Base-by-base conservation (phyloP, 2,797 vertebrate species). In the Podargus strigoides region DNA sequence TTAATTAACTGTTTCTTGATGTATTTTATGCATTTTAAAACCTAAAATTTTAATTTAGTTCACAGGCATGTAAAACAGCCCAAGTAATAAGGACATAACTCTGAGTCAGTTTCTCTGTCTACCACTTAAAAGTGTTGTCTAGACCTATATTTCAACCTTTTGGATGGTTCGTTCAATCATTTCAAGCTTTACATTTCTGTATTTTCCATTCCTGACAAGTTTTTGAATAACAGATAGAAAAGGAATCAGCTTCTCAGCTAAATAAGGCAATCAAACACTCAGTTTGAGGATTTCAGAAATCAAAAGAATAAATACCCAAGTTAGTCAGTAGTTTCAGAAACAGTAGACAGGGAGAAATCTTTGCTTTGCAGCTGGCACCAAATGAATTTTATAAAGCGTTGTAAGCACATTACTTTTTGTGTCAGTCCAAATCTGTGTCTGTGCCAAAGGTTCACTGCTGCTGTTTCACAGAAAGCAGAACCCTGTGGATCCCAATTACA, bases 401-500 rank as follows among this genome's bases (percentile, higher is more conserved):
- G 50, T 78, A 91, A 92, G 76, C 73, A 88, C 66, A 72, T 81
- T 86, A 86, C 28, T 77, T 88, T 90, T 78, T 86, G 36, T 73
- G 79, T 81, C 66, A 88, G 50, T 53, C 83, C 39, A 81, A 91
- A 86, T 72, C 69, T 84, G 9, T 50, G 49, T 37, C 78, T 87
- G 15, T 77, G 79, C 42, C 3, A 15, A 87, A 89, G 58, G 66
- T 91, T 87, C 58, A 42, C 52, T 72, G 59, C 69, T 92, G 58
- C 68, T 67, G 44, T 81, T 95, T 77, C 36, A 2, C 68, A 73
- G 83, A 86, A 93, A 92, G 67, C 53, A 93, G 84, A 92, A 81
- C 68, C 79, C 70, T 67, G 50, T 81, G 75, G 85, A 90, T 95
- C 84, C 85, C 85, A 94, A 92, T 96, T 95, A 86, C 53, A 59